A percentile compares a stretch with the other conserved stretches of the same genome.
Conservation (phyloP, 2,113 vertebrate species). For the Tonatia bakeri region DNA sequence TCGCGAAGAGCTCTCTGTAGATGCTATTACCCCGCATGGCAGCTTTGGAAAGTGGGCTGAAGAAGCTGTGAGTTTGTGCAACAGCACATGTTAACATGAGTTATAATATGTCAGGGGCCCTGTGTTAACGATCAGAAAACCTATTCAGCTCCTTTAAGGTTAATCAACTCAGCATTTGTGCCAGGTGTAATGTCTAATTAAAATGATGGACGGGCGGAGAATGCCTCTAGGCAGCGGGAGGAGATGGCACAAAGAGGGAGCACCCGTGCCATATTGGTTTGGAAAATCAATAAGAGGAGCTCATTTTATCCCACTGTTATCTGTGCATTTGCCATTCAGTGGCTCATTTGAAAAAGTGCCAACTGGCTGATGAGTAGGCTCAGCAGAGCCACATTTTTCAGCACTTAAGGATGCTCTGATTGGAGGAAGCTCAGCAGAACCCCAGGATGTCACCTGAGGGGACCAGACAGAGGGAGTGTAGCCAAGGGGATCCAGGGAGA, state of each 20-base stretch:
- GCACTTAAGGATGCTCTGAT: conserved; percentile 40
- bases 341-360: conserved; percentile 81
- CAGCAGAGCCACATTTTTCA: conserved; percentile 50
- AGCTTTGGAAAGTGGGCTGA: conserved; percentile 72
- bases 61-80: conserved; percentile 80
- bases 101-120: conserved; percentile 83
- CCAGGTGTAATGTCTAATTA: conserved; percentile 88
- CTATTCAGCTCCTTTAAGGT: conserved; percentile 86
- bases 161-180: conserved; percentile 87
- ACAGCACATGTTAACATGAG: conserved; percentile 81
- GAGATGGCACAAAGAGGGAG: conserved; percentile 82
- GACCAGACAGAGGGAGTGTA: neutral
- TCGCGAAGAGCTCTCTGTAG: conserved; percentile 80
- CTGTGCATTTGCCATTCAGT: conserved; percentile 79
- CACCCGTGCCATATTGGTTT: conserved; percentile 84
- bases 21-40: conserved; percentile 73
- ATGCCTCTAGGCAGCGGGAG: conserved; percentile 81
- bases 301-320: conserved; percentile 83
- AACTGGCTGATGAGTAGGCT: conserved; percentile 75
- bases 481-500: neutral
- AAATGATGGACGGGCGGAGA: conserved; percentile 82
- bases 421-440: neutral
- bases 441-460: neutral
- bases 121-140: conserved; percentile 81
- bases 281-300: conserved; percentile 86